Evolutionary conservation across 2,797 vertebrate genomes (phyloP).

Genomic region (Eremophila alpestris): DNA sequence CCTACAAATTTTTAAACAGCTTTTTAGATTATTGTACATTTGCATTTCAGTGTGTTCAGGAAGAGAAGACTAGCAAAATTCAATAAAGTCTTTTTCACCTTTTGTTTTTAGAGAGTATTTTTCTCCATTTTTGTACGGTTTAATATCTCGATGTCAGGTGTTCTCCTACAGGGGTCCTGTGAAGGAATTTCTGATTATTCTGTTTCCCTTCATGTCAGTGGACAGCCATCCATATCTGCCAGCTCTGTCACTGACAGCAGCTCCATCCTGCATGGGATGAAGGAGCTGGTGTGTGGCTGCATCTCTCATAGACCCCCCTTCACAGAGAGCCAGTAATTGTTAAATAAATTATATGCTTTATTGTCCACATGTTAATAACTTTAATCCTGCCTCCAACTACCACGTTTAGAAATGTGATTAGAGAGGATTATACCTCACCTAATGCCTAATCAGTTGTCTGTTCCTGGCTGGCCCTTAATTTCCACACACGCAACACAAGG

Average conservation of each 20-base stretch:
- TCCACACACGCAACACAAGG: neutral
- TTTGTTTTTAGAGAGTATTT: no score
- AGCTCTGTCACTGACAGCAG: neutral
- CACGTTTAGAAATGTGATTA: slow-evolving; percentile 56
- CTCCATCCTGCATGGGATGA: neutral
- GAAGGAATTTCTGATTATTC: neutral
- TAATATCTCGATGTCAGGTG: neutral
- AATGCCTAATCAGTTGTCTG: slow-evolving; percentile 59
- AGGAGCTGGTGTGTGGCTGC: neutral
- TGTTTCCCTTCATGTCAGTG: neutral
- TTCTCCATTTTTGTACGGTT: neutral
- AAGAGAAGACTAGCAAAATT: neutral
- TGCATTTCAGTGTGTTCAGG: neutral
- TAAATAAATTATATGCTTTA: slow-evolving; percentile 68
- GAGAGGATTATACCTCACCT: slow-evolving; percentile 64
- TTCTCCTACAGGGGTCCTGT: rapidly evolving
- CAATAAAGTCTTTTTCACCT: neutral
- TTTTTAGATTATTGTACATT: neutral
- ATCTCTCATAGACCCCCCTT: neutral
- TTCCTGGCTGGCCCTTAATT: slow-evolving; percentile 44
- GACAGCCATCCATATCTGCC: neutral
- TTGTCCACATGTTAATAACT: slow-evolving; percentile 52
- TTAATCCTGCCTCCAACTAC: slow-evolving; percentile 63
- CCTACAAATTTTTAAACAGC: neutral
- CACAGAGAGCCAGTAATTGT: slow-evolving; percentile 26